Evolutionary conservation across 1,140 invertebrate species (phyloP).

Genomic region (Doryteuthis pealeii): DNA sequence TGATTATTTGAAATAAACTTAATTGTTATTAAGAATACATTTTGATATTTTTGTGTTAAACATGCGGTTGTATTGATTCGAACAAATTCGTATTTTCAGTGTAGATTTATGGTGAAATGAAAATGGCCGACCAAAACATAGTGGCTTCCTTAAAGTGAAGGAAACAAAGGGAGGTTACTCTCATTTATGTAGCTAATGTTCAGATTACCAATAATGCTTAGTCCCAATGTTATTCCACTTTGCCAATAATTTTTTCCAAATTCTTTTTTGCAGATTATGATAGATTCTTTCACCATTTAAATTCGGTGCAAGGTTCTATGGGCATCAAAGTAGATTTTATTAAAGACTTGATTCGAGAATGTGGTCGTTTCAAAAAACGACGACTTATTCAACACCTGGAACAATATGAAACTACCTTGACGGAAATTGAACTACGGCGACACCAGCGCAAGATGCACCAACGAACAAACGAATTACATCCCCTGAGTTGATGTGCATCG

Average conservation of each 20-base stretch:
- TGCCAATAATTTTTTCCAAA: background rate
- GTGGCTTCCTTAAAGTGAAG: too few relatives aligned
- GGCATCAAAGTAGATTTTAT: constrained; percentile 73
- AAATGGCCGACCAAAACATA: too few relatives aligned
- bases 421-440: constrained; percentile 28
- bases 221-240: too few relatives aligned
- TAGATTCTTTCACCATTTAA: constrained; percentile 71
- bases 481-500: background rate
- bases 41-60: too few relatives aligned
- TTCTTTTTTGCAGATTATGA: constrained; percentile 71
- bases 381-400: constrained; percentile 67
- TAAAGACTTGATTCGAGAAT: constrained; percentile 76
- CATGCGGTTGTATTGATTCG: too few relatives aligned
- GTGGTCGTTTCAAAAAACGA: constrained; percentile 77
- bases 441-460: background rate
- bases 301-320: constrained; percentile 71
- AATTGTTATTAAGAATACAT: too few relatives aligned
- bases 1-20: too few relatives aligned
- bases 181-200: too few relatives aligned
- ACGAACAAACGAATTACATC: constrained; percentile 8
- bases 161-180: too few relatives aligned
- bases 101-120: too few relatives aligned
- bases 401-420: constrained; percentile 48
- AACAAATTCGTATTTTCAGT: too few relatives aligned
- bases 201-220: too few relatives aligned